These are phyloP conservation scores for Hassar affinis DNA, from an alignment of 2,113 vertebrate species.

Conservation along the genomic window DNA sequence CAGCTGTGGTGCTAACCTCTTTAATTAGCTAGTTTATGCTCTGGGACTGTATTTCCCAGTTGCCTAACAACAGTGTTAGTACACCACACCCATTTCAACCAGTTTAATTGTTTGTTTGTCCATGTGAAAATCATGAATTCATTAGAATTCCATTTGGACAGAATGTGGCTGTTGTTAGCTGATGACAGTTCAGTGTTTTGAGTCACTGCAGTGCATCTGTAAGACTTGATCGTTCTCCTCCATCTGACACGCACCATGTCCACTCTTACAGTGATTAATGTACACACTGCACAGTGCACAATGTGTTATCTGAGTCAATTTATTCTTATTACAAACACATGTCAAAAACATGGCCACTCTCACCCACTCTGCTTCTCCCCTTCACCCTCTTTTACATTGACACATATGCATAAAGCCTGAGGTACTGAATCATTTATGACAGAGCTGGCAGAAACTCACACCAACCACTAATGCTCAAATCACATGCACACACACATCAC, in stretches of 20 bases:
- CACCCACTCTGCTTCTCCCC: slow-evolving; percentile 29
- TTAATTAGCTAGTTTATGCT: not conserved
- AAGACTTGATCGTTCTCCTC: not conserved
- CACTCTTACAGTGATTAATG: not conserved
- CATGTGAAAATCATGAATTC: not conserved
- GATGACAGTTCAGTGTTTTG: not conserved
- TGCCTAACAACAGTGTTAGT: not conserved
- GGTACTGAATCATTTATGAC: slow-evolving; percentile 62
- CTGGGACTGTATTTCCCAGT: not conserved
- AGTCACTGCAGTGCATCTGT: not conserved
- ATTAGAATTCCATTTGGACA: not conserved
- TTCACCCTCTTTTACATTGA: slow-evolving; percentile 28
- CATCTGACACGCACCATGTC: not conserved
- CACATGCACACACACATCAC: slow-evolving; percentile 24
- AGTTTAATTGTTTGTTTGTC: not conserved
- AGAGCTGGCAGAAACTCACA: slow-evolving; percentile 50
- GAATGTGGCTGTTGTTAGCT: not conserved
- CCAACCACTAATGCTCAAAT: slow-evolving; percentile 33
- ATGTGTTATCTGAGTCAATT: not conserved
- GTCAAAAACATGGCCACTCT: slow-evolving; percentile 3
- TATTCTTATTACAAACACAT: slow-evolving; percentile 11
- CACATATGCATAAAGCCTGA: slow-evolving; percentile 47
- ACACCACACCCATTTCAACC: not conserved
- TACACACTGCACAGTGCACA: not conserved
- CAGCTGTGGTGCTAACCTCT: not conserved